These are phyloP conservation scores for Polydrusus tereticollis DNA, from an alignment of 2,888 invertebrate genomes.

Conservation along the genomic window DNA sequence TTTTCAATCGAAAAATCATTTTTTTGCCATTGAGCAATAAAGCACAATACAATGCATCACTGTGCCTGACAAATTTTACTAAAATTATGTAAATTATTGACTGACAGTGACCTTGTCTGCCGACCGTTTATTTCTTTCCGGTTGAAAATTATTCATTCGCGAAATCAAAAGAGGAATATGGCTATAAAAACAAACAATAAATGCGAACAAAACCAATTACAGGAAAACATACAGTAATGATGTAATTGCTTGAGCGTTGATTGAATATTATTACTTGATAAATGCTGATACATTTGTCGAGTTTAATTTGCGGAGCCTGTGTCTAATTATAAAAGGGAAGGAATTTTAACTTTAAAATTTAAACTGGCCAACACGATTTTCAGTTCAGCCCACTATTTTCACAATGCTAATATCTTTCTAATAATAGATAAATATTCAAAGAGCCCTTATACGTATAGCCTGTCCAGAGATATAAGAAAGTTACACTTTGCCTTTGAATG, in stretches of 20 bases:
- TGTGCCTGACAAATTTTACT: not conserved
- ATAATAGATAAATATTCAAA: too few species aligned
- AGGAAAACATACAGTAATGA: not conserved
- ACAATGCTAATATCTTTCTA: too few species aligned
- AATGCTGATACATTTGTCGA: too few species aligned
- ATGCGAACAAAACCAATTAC: not conserved
- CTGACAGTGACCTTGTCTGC: not conserved
- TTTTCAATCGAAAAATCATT: too few species aligned
- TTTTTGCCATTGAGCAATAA: not conserved
- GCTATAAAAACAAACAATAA: constrained; percentile 1
- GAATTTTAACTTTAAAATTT: too few species aligned
- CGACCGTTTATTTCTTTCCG: not conserved
- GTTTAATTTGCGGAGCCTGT: too few species aligned
- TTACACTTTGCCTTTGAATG: too few species aligned
- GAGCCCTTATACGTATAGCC: too few species aligned
- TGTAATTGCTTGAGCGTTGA: not conserved
- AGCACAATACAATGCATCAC: not conserved
- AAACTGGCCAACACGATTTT: too few species aligned
- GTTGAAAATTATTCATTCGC: constrained; percentile 3
- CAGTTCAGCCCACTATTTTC: too few species aligned
- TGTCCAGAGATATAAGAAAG: too few species aligned
- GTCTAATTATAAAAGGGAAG: too few species aligned
- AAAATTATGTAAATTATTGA: not conserved
- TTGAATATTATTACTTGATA: not conserved
- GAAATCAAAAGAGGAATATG: constrained; percentile 1